Conservation (phyloP, 2,113 vertebrate species). For the Nibea albiflora region DNA sequence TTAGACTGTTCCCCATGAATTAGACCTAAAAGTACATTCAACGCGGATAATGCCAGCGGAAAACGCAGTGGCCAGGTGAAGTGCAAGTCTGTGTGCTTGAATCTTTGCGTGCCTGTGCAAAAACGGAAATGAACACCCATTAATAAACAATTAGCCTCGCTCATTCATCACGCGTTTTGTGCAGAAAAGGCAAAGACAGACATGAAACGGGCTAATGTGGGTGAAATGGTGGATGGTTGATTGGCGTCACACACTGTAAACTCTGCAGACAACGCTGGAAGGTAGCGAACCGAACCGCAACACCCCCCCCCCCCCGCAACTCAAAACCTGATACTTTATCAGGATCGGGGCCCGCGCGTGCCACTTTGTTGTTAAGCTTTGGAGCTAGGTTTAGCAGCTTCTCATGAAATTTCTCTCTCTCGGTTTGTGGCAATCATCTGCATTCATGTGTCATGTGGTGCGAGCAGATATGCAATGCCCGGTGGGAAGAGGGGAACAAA, state of each 20-base stretch:
- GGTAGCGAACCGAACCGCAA: not conserved
- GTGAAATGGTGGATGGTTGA: constrained; percentile 21
- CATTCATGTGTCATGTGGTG: not conserved
- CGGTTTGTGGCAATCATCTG: not conserved
- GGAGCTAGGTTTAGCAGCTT: not conserved
- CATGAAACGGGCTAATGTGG: constrained; percentile 11
- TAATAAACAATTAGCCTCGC: constrained; percentile 27
- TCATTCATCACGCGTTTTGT: constrained; percentile 6
- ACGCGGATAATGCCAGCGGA: not conserved
- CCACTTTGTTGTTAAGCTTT: not conserved
- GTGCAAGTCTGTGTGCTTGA: not conserved
- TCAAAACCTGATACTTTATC: not conserved
- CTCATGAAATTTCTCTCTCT: not conserved
- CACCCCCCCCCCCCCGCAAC: not conserved
- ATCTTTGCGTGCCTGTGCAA: not conserved
- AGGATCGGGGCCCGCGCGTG: not conserved
- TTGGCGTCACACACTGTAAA: not conserved
- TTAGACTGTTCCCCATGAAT: not conserved
- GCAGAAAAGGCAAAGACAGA: constrained; percentile 3
- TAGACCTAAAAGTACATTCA: not conserved
- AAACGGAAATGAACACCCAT: not conserved
- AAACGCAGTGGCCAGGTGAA: not conserved
- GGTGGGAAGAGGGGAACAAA: constrained; percentile 2
- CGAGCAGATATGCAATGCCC: constrained; percentile 5
- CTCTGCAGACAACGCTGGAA: not conserved